Base-by-base conservation (phyloP, 2,888 invertebrate genomes). In the Synanthedon formicaeformis region DNA sequence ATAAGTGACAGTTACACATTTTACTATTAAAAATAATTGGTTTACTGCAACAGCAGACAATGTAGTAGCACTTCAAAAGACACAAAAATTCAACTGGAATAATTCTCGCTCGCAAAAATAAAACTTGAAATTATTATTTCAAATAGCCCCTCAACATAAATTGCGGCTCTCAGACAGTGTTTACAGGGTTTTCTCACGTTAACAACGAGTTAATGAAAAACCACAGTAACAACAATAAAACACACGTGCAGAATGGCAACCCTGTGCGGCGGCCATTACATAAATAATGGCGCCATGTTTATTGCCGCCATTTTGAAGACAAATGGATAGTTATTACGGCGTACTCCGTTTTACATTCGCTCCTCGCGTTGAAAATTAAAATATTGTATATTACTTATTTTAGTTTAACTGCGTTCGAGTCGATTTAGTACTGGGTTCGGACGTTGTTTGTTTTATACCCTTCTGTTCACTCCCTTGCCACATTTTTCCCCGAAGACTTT, bases 301-400 rank as follows among this genome's bases (percentile, higher is more conserved):
- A 87, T 85, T 86, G 81, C 87, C 78, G 68, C 87, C 84, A 87
- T 87, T 87, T 83, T 82, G 81, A 85, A 87, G 87, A 87, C 86
- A 87, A 86, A 87, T 86, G 85, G 87, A 78, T 85, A 86, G 85
- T 86, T 86, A 86, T 87, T 84, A 86, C 84, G 73, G 75, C 75
- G 77, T 73, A 78, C 78, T 84, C 75, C 78, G 81, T 83, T 87
- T 86, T 82, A 85, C 83, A 85, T 84, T 82, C 80, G 75, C 77
- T 76, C 75, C 65, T 71, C 69, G 74, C 74, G 73, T 75, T 76
- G 76, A 71, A 86, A 87, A 87, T 86, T 87, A 86, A 86, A 86
- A 87, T 87, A 86, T 86, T 83, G 81, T 81, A 73, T 81, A 81
- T 81, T 78, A 79, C 79, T 83, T 83, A 78, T 82, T 82, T 81